Percentiles rank a stretch among this genome's conserved stretches.
Evolutionary conservation across 2,888 invertebrate genomes (phyloP).

Genomic region (Norana najaformis): DNA sequence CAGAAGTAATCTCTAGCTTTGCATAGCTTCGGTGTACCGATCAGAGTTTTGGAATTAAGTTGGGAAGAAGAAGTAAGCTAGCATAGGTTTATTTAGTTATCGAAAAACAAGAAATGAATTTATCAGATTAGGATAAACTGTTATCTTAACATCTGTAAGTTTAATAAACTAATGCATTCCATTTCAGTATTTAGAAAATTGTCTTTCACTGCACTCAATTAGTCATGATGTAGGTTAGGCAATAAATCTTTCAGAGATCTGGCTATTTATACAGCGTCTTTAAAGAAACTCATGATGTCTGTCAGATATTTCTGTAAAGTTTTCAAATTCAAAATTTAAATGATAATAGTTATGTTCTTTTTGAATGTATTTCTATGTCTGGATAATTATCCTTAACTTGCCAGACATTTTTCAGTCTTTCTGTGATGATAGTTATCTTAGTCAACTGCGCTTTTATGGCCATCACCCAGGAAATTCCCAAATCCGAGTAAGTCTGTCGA

Average conservation of each 20-base stretch:
- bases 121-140: not conserved
- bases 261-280: not conserved
- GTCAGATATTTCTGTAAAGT: not conserved
- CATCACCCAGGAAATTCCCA: constrained; percentile 34
- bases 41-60: not conserved
- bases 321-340: not conserved
- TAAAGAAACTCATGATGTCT: not conserved
- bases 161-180: not conserved
- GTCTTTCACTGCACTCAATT: not conserved
- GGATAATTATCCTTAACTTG: constrained; percentile 26
- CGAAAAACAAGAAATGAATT: not conserved
- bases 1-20: not conserved
- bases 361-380: not conserved
- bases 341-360: not conserved
- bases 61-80: too few relatives aligned
- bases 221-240: too few relatives aligned
- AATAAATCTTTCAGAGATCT: not conserved
- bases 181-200: not conserved
- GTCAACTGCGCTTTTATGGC: constrained; percentile 99
- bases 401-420: constrained; percentile 82
- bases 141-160: not conserved
- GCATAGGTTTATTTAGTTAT: too few relatives aligned
- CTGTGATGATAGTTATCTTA: constrained; percentile 97
- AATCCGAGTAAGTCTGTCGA: constrained; percentile 32
- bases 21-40: not conserved